These are phyloP conservation scores for Cryptosula pallasiana DNA, from an alignment of 2,888 invertebrate species.

Conservation along the genomic window DNA sequence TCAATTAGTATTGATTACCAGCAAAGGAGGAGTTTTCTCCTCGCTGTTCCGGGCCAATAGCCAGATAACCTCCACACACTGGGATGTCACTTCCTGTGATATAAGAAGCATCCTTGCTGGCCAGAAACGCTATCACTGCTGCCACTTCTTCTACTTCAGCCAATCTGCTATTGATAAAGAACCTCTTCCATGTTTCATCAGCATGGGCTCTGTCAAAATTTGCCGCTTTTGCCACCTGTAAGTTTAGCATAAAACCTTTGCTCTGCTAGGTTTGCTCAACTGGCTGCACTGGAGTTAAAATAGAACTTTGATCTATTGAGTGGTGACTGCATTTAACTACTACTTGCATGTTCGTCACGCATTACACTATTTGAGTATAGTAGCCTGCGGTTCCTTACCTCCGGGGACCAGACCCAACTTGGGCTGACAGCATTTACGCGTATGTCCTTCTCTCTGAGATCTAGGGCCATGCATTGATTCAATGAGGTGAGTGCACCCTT, in stretches of 20 bases:
- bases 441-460: conserved; percentile 26
- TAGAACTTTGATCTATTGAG: no score
- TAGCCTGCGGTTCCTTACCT: no score
- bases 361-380: no score
- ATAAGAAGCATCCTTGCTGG: conserved; percentile 24
- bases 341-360: no score
- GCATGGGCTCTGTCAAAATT: background rate
- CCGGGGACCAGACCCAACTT: conserved; percentile 28
- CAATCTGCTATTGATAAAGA: background rate
- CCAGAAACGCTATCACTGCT: conserved; percentile 12
- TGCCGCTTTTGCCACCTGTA: conserved; percentile 10
- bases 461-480: conserved; percentile 28
- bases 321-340: no score
- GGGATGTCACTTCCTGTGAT: conserved; percentile 20
- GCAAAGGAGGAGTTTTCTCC: conserved; percentile 17
- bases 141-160: conserved; percentile 25
- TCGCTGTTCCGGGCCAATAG: conserved; percentile 20
- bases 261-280: no score
- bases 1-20: conserved; percentile 2
- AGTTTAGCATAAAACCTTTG: no score
- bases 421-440: conserved; percentile 29
- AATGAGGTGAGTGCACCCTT: conserved; percentile 28
- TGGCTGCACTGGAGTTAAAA: no score
- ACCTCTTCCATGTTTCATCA: conserved; percentile 2
- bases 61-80: conserved; percentile 20